Conservation (phyloP, 2,797 vertebrate species). For the Florisuga fusca region DNA sequence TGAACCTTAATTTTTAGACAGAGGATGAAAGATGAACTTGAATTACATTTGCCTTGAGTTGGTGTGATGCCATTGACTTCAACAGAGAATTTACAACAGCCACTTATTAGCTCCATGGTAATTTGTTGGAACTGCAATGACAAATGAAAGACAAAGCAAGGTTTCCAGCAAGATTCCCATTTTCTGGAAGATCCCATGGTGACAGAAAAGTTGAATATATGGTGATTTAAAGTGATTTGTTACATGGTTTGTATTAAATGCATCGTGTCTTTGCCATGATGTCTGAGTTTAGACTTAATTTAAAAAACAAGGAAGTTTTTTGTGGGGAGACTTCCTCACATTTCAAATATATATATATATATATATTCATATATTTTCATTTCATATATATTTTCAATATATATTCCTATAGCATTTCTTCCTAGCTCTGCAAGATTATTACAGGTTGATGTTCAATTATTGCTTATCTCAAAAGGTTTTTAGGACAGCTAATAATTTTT, state of each 20-base stretch:
- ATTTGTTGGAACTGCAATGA: background rate
- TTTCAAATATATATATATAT: too few species aligned
- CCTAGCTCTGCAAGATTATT: background rate
- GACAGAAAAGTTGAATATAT: background rate
- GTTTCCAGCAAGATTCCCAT: conserved; percentile 10
- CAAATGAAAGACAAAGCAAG: background rate
- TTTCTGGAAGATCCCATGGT: background rate
- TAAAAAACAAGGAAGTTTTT: background rate
- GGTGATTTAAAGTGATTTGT: background rate
- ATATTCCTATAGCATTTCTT: background rate
- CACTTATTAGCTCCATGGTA: background rate
- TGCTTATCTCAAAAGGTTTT: background rate
- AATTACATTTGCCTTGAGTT: background rate
- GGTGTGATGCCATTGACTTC: background rate
- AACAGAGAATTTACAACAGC: background rate
- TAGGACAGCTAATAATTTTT: background rate
- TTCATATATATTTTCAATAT: too few species aligned
- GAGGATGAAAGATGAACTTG: background rate
- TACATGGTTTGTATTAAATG: background rate
- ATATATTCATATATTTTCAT: too few species aligned
- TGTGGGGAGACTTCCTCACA: background rate
- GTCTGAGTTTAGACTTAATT: background rate
- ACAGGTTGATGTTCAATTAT: background rate
- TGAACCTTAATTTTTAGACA: conserved; percentile 9
- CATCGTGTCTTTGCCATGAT: background rate